A percentile compares a stretch with the other conserved stretches of the same genome.
These are phyloP conservation scores for Propithecus deckenii DNA, from an alignment of 2,797 vertebrate species.

Conservation along the genomic window DNA sequence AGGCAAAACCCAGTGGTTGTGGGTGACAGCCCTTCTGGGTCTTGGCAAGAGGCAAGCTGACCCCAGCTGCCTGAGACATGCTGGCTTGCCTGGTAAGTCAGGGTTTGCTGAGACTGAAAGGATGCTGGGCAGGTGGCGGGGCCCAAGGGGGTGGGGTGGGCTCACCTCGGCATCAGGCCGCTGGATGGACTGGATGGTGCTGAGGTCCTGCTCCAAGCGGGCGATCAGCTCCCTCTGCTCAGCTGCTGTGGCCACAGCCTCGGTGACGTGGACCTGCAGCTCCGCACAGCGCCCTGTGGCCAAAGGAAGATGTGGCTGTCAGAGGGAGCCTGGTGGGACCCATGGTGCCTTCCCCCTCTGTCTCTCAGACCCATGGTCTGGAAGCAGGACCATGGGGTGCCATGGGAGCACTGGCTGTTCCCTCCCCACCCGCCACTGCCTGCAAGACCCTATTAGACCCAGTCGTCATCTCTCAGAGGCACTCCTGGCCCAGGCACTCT, in stretches of 20 bases:
- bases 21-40: not conserved
- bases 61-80: fast-evolving
- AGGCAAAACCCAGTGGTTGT: not conserved
- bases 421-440: not conserved
- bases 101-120: not conserved
- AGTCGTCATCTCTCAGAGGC: too few species aligned
- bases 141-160: fast-evolving
- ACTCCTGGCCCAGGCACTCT: not conserved
- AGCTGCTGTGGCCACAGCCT: constrained; percentile 86
- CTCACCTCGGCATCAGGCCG: constrained; percentile 93
- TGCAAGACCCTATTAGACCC: fast-evolving
- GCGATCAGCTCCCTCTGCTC: constrained; percentile 95
- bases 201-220: constrained; percentile 95
- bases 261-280: constrained; percentile 91
- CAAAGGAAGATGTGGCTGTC: not conserved
- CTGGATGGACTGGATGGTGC: constrained; percentile 91
- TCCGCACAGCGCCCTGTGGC: constrained; percentile 90
- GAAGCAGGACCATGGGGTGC: too few species aligned
- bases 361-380: not conserved
- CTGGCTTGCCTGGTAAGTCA: not conserved
- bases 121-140: fast-evolving
- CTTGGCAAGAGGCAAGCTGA: not conserved
- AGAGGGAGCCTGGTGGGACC: not conserved
- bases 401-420: not conserved
- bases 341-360: fast-evolving